Evolutionary conservation across 2,888 invertebrate genomes (phyloP).

Genomic region (Taenaris catops): DNA sequence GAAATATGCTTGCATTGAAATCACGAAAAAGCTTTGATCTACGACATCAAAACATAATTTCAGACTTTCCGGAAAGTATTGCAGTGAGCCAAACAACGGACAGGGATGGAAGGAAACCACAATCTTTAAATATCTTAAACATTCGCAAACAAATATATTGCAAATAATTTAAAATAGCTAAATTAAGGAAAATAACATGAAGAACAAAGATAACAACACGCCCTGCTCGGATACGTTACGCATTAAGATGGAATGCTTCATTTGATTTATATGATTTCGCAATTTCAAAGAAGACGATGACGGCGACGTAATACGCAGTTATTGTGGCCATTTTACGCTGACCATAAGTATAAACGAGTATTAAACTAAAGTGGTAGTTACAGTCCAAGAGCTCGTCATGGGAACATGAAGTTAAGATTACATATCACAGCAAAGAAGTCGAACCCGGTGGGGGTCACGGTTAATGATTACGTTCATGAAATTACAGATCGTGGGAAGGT

Average conservation of each 20-base stretch:
- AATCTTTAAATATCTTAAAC: constrained; percentile 30
- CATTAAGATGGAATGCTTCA: constrained; percentile 19
- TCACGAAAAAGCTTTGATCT: no score
- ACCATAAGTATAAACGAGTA: constrained; percentile 20
- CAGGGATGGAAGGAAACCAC: no score
- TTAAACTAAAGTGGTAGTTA: constrained; percentile 23
- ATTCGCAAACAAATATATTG: constrained; percentile 32
- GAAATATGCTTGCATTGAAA: no score
- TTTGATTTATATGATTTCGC: constrained; percentile 21
- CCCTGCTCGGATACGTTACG: constrained; percentile 18
- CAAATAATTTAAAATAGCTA: constrained; percentile 31
- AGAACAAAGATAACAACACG: constrained; percentile 24
- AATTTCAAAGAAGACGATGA: constrained; percentile 21
- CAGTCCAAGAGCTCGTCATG: constrained; percentile 66
- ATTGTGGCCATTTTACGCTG: constrained; percentile 31
- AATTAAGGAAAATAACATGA: constrained; percentile 39
- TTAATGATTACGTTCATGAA: constrained; percentile 35
- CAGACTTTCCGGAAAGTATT: no score
- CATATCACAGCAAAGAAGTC: constrained; percentile 42
- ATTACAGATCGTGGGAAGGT: constrained; percentile 39
- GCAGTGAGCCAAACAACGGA: no score
- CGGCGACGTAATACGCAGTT: constrained; percentile 17
- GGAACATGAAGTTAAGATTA: constrained; percentile 55
- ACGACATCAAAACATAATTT: no score
- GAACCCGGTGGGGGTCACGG: constrained; percentile 33